phyloP scores from a whole-genome alignment of 2,797 vertebrate species.

The Xyrichtys novacula region DNA sequence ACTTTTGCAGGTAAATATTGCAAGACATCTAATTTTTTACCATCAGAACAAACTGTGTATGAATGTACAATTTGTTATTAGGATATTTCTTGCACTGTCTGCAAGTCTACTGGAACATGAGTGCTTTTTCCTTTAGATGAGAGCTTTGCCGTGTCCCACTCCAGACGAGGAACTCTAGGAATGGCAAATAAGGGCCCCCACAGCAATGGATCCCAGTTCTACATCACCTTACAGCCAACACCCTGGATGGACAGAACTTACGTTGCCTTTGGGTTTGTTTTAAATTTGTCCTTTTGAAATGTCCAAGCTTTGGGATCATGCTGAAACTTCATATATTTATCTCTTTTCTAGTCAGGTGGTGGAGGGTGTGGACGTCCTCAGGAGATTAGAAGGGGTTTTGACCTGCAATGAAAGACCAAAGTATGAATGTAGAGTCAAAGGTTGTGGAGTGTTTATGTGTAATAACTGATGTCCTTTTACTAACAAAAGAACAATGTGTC shows the following conservation, averaged over 20 bases:
- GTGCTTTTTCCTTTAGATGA: slow-evolving; percentile 83
- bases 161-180: slow-evolving; percentile 86
- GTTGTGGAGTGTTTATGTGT: slow-evolving; percentile 83
- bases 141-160: slow-evolving; percentile 88
- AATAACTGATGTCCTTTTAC: too few species aligned
- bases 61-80: background rate
- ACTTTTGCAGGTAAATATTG: slow-evolving; percentile 89
- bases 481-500: too few species aligned
- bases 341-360: slow-evolving; percentile 84
- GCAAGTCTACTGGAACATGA: background rate
- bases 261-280: slow-evolving; percentile 92
- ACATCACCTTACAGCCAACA: slow-evolving; percentile 89
- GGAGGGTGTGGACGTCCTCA: slow-evolving; percentile 89
- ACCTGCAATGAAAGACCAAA: slow-evolving; percentile 88
- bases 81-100: background rate
- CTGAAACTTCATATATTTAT: slow-evolving; percentile 7
- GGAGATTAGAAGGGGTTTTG: slow-evolving; percentile 82
- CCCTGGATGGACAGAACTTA: slow-evolving; percentile 90
- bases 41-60: background rate
- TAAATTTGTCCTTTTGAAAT: background rate
- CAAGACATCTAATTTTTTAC: background rate
- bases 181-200: slow-evolving; percentile 92
- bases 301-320: background rate
- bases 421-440: slow-evolving; percentile 83
- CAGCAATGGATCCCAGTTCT: slow-evolving; percentile 92